Evolutionary conservation across 2,113 vertebrate species (phyloP).

Genomic region (Candoia aspera): DNA sequence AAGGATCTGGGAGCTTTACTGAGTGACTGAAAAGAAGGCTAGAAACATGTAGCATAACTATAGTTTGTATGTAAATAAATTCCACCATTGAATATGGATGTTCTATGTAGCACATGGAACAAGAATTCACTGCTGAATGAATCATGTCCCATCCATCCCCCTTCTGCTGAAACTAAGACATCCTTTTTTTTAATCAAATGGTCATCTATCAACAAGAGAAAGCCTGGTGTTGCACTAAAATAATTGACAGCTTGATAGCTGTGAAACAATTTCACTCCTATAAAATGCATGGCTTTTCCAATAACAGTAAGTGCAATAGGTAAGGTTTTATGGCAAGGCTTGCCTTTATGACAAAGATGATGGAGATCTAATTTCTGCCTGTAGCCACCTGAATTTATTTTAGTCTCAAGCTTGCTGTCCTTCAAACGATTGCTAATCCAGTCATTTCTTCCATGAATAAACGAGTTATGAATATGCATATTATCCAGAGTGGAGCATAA

Average conservation of each 20-base stretch:
- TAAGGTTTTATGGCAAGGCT: conserved; percentile 45
- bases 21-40: background rate
- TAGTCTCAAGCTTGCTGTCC: conserved; percentile 42
- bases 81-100: background rate
- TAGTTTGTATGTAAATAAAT: background rate
- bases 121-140: background rate
- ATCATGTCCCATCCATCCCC: background rate
- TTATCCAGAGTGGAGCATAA: conserved; percentile 52
- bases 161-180: conserved; percentile 38
- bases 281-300: conserved; percentile 59
- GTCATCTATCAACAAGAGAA: conserved; percentile 60
- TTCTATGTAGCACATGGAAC: background rate
- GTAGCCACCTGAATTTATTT: conserved; percentile 41
- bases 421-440: conserved; percentile 59
- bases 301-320: conserved; percentile 36
- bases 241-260: conserved; percentile 65
- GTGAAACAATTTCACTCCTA: conserved; percentile 58
- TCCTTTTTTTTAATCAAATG: conserved; percentile 58
- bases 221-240: conserved; percentile 53
- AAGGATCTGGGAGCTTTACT: background rate
- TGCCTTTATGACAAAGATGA: conserved; percentile 46
- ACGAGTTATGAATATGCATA: conserved; percentile 66
- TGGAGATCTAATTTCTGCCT: conserved; percentile 39
- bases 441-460: conserved; percentile 53
- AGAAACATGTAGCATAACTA: background rate